Evolutionary conservation across 2,113 vertebrate genomes (phyloP).

Genomic region (Spea multiplicata): DNA sequence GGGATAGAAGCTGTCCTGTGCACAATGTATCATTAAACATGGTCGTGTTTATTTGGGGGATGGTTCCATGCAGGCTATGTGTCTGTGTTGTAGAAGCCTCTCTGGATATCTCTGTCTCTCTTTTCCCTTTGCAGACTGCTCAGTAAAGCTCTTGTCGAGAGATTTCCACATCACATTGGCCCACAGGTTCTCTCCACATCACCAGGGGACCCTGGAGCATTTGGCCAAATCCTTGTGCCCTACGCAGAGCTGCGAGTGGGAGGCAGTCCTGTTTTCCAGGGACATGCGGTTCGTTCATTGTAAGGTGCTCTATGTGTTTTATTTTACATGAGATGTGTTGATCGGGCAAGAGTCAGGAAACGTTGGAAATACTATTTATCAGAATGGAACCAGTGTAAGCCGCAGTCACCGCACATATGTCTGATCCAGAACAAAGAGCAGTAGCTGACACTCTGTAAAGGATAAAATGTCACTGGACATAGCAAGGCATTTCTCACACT

Average conservation of each 20-base stretch:
- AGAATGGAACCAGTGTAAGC: not conserved
- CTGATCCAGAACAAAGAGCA: too few species aligned
- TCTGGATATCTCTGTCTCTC: too few species aligned
- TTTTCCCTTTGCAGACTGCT: conserved; percentile 61
- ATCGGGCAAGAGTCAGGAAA: not conserved
- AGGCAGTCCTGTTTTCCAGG: conserved; percentile 67
- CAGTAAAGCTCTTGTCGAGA: conserved; percentile 64
- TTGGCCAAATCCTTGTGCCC: conserved; percentile 63
- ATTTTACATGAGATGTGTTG: not conserved
- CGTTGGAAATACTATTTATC: not conserved
- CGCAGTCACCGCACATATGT: too few species aligned
- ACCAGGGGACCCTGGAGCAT: conserved; percentile 70
- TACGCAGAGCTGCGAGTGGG: conserved; percentile 64
- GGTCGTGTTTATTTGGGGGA: too few species aligned
- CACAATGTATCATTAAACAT: too few species aligned
- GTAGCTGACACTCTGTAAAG: too few species aligned
- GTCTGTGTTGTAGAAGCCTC: too few species aligned
- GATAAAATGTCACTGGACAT: too few species aligned
- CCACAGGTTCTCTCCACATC: conserved; percentile 73
- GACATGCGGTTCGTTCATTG: conserved; percentile 79
- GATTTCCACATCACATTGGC: conserved; percentile 74
- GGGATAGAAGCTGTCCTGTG: too few species aligned
- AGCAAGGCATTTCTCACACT: too few species aligned
- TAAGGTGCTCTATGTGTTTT: conserved; percentile 57
- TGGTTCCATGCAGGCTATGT: too few species aligned